Base-by-base conservation (phyloP, 2,797 vertebrate species). In the Tarsius wallacei region DNA sequence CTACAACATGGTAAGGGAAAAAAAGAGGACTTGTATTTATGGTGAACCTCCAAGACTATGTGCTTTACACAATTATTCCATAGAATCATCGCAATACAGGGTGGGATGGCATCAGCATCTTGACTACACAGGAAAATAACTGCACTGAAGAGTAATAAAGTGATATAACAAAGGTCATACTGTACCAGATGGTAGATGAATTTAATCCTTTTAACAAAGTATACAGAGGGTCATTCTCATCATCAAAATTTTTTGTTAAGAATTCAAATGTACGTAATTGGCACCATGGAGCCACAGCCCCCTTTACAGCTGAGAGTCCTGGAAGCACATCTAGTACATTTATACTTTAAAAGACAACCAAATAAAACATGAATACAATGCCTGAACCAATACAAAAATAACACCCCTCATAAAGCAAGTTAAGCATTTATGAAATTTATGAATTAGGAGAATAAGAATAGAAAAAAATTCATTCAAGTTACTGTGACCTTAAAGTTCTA, bases 301-400 rank as follows among this genome's bases (percentile, higher is more conserved):
- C 28, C 53, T 93, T 86, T 86, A 51, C 7, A 76, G 22, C 2
- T 73, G 42, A 89, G 7, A 36, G 33, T 80, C 33, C 92, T 61
- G 59, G 19, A 91, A n/a, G 11, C 36, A 74, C 28, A 49, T 1
- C 53, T 74, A 22, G 22, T 19, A 57, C 73, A 81, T 5, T 57
- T 64, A 53, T 16, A 96, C 26, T 53, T 96, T n/a, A 36, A 94
- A 64, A 93, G 15, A 76, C 7, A 21, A 88, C 21, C 73, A 22
- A 93, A 92, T 70, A 53, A 96, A 86, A 87, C 21, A 86, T 68
- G 42, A 90, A 85, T 73, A 42, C 14, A 89, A 51, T 80, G 70
- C 22, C 55, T 36, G 10, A 66, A 19, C 47, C 83, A 84, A 57
- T 12, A 26, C 66, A 7, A 87, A 85, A 90, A 93, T 82, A 36